Evolutionary conservation across 1,140 invertebrate species (phyloP), one percentile per base, ranked within the genome.

Genomic region (Triops cancriformis): DNA sequence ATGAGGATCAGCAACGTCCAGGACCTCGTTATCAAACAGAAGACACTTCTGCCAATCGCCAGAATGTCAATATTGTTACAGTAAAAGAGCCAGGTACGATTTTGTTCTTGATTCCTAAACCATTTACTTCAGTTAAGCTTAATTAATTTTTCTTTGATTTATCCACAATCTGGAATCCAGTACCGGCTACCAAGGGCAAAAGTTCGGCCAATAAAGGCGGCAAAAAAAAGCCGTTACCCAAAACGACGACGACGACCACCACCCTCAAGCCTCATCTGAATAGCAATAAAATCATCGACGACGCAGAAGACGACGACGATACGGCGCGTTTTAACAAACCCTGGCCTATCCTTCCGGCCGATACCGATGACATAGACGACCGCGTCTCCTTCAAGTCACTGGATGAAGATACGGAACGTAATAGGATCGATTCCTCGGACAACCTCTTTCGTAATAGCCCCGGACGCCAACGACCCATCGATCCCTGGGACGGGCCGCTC

Each of bases 11-110:
- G 14, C 37, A 45, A 76, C 41, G 37, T 42, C 74, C 37, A 11
- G 26, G 75, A 45, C 3, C 42, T 51, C 42, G 75, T 51, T 12
- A 23, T 75, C 42, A 76, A 43, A 76, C 42, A 76, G 75, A 76
- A n/a, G 75, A 76, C 51, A 64, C 10, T 64, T 64, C 51, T 10
- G 23, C n/a, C 51, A 64, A 64, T 64, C 51, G 18, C 18, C 51
- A 64, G 51, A 64, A 64, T 23, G 10, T 64, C 14, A 64, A 64
- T 64, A 64, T 64, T 64, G 51, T 64, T 10, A 64, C 51, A 23
- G 51, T 64, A 23, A 64, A 64, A 64, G 51, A 64, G 10, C 51
- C 51, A 64, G 51, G 51, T 64, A 64, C 51, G 14, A n/a, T 64
- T 64, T 64, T 23, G 0, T 64, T 64, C 18, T 37, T 37, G 18